Base-by-base conservation (phyloP, 2,888 invertebrate genomes). In the Electrophaes corylata region DNA sequence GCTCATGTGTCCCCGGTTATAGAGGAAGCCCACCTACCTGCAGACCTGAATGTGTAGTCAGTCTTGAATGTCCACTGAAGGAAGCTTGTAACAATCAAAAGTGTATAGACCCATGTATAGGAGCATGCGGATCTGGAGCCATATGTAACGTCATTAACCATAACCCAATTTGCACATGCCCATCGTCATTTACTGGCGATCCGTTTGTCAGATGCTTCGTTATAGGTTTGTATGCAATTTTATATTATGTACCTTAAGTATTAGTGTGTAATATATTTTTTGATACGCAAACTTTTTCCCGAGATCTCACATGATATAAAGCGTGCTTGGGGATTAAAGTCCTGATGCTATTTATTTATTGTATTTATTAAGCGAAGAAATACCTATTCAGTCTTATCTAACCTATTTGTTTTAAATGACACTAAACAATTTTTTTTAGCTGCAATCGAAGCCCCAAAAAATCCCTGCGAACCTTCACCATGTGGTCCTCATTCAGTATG, bases 401-500 rank as follows among this genome's bases (percentile, higher is more conserved):
- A n/a, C 14, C 45, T 18, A 2, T 40, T 18, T 16, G 23, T 35
- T 3, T 11, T 35, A 5, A 14, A 35, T 35, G 3, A 3, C 72
- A 65, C 83, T 88, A 66, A 20, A 11, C 37, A 35, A 20, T 10
- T 10, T 12, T 44, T 58, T 66, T 52, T 52, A 67, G 67, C 51
- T 63, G 70, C 75, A 57, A 68, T 72, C 44, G 83, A 81, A 62
- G 67, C 72, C 65, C 83, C 88, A 66, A 72, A 81, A 26, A 88
- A 94, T 78, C 94, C 93, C 41, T 95, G 95, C 76, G 92, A 93
- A 63, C 96, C 96, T 46, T 94, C 95, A 33, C 96, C 96, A 1
- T 97, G 97, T 77, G 97, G 96, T 20, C 94, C 96, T 0, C 94
- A 95, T 76, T 93, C 96, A 0, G 92, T 95, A 69, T 96, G 96